Conservation (phyloP, 2,888 invertebrate species). For the Lumbricus terrestris region DNA sequence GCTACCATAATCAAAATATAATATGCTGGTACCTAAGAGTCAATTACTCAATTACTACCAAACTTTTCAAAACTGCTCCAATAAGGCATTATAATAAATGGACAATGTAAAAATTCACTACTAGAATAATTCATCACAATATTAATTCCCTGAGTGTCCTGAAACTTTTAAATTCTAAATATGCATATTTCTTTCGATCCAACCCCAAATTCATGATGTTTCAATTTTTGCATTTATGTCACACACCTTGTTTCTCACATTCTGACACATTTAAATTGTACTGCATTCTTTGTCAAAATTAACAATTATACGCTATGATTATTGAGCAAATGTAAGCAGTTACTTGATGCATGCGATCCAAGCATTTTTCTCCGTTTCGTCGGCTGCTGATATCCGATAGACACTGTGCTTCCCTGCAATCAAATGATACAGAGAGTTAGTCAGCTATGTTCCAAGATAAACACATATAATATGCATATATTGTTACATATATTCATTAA, state of each 20-base stretch:
- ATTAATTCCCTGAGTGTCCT: not conserved
- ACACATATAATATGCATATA: no score
- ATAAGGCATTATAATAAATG: no score
- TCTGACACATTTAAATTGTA: not conserved
- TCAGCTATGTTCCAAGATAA: not conserved
- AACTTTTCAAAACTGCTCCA: no score
- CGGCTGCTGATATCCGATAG: slow-evolving; percentile 88
- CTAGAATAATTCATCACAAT: not conserved
- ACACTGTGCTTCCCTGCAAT: slow-evolving; percentile 66
- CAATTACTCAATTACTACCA: no score
- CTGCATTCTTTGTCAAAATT: not conserved
- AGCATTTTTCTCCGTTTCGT: slow-evolving; percentile 88
- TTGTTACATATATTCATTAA: no score
- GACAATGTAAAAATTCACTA: not conserved
- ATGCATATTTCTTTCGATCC: no score
- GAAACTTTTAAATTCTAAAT: not conserved
- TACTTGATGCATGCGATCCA: slow-evolving; percentile 22
- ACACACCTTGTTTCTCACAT: not conserved
- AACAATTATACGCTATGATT: not conserved
- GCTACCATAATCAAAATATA: no score
- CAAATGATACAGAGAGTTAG: not conserved
- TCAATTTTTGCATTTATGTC: not conserved
- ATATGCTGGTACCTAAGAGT: no score
- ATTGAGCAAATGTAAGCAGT: not conserved
- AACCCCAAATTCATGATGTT: not conserved